A percentile compares a stretch with the other conserved stretches of the same genome.
These are phyloP conservation scores for Spilosoma lubricipeda DNA, from an alignment of 2,888 invertebrate species.

Conservation along the genomic window DNA sequence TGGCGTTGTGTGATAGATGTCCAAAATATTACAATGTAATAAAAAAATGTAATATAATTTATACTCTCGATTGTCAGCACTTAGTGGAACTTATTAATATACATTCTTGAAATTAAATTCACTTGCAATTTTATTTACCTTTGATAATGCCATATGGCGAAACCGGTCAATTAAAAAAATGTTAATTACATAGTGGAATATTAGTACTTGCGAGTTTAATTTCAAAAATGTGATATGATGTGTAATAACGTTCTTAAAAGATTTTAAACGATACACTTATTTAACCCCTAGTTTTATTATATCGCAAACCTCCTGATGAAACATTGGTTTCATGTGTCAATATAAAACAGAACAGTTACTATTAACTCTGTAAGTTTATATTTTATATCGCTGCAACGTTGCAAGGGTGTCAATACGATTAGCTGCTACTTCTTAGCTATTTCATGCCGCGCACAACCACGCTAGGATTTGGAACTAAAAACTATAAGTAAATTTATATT, in stretches of 20 bases:
- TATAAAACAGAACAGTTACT: neutral
- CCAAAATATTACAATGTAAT: no score
- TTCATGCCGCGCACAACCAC: conserved; percentile 54
- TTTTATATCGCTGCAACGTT: conserved; percentile 44
- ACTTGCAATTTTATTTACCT: no score
- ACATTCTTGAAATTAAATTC: no score
- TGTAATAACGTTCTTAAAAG: neutral
- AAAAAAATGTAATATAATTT: no score
- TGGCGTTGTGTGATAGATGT: no score
- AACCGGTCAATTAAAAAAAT: no score
- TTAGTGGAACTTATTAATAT: no score
- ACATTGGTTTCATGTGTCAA: neutral
- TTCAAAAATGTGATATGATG: neutral
- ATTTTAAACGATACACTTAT: no score
- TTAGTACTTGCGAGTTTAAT: no score
- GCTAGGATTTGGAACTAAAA: conserved; percentile 32
- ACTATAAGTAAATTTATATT: conserved; percentile 32
- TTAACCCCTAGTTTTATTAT: neutral
- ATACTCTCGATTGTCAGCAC: neutral
- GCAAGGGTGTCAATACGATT: conserved; percentile 64
- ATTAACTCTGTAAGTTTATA: conserved; percentile 32
- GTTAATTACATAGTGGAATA: no score
- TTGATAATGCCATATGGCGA: no score
- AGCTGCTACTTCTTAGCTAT: conserved; percentile 57
- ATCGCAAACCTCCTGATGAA: neutral